A percentile compares a stretch with the other conserved stretches of the same genome.
Conservation (phyloP, 2,888 invertebrate genomes). For the Scaptomyza flava region DNA sequence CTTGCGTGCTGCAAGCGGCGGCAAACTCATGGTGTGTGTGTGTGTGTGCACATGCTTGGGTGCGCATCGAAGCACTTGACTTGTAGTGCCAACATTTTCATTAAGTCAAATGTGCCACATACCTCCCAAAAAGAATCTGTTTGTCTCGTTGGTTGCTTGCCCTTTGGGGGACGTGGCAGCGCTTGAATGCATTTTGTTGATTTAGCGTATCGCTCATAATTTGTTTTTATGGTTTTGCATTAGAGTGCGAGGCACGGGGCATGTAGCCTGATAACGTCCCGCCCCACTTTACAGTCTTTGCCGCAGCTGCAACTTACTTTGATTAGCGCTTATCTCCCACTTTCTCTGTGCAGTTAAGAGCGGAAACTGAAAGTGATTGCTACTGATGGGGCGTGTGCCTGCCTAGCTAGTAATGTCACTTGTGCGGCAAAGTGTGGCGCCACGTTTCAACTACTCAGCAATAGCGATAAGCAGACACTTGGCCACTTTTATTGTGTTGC, state of each 20-base stretch:
- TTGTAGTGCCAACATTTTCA: slow-evolving; percentile 83
- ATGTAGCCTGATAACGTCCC: slow-evolving; percentile 46
- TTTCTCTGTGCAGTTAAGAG: background rate
- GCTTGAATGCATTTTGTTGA: slow-evolving; percentile 70
- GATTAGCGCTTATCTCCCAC: slow-evolving; percentile 49
- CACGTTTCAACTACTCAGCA: slow-evolving; percentile 24
- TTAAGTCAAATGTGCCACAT: slow-evolving; percentile 78
- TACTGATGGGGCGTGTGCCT: slow-evolving; percentile 19
- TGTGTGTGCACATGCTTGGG: slow-evolving; percentile 56
- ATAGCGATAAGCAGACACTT: slow-evolving; percentile 16
- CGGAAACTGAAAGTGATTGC: slow-evolving; percentile 50
- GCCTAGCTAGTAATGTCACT: slow-evolving; percentile 36
- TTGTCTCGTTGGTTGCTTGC: slow-evolving; percentile 4
- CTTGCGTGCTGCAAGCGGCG: slow-evolving; percentile 71
- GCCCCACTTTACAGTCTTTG: background rate
- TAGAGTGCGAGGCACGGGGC: slow-evolving; percentile 52
- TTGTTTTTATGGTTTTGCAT: slow-evolving; percentile 81
- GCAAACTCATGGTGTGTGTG: slow-evolving; percentile 29
- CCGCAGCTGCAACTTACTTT: slow-evolving; percentile 20
- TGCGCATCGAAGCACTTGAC: slow-evolving; percentile 82
- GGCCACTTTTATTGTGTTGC: slow-evolving; percentile 5
- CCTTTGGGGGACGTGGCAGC: slow-evolving; percentile 11
- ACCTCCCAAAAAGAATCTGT: slow-evolving; percentile 54
- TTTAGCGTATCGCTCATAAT: slow-evolving; percentile 82
- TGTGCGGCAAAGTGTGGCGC: slow-evolving; percentile 43